Base-by-base conservation (phyloP, 2,888 invertebrate species). In the Volucella bombylans region DNA sequence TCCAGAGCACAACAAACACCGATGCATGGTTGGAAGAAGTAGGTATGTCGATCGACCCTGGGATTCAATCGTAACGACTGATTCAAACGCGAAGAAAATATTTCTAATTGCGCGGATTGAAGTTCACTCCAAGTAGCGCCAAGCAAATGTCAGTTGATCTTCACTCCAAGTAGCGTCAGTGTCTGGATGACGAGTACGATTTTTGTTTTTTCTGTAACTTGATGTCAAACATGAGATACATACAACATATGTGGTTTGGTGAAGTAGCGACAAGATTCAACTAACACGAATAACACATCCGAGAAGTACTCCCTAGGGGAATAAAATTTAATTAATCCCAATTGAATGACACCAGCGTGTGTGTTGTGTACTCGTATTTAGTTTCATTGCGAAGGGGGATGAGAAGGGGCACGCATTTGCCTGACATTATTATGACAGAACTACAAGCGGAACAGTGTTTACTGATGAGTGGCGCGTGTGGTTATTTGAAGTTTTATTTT, bases 241-340 rank as follows among this genome's bases (percentile, higher is more conserved):
- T 6, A 31, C 31, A 31, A 31, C 6, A 31, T 31, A 31, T 31
- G 31, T 31, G 31, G 31, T 31, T 6, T 31, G 3, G 18, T 23
- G 3, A 23, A 23, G 18, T 23, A 31, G 31, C 4, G 47, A 59
- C 12, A 14, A 23, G 14, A 59, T 1, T 4, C 57, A 57, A 14
- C 39, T 38, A 39, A 14, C 11, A n/a, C 38, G 38, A 45, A n/a
- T 23, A 23, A 59, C 65, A 38, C 65, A 59, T 47, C 74, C 74
- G 57, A 59, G 12, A 31, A 54, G n/a, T 41, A 38, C 52, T 11
- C 43, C n/a, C 59, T 15, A 50, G 55, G 69, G 69, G 55, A 71
- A 78, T 50, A 78, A 49, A 57, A 71, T 71, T 57, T 78, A 78
- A 78, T 78, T 78, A 78, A 78, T 71, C 78, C 71, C 78, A 78